Evolutionary conservation across 2,888 invertebrate genomes (phyloP).

Genomic region (Alviniconcha strummeri): DNA sequence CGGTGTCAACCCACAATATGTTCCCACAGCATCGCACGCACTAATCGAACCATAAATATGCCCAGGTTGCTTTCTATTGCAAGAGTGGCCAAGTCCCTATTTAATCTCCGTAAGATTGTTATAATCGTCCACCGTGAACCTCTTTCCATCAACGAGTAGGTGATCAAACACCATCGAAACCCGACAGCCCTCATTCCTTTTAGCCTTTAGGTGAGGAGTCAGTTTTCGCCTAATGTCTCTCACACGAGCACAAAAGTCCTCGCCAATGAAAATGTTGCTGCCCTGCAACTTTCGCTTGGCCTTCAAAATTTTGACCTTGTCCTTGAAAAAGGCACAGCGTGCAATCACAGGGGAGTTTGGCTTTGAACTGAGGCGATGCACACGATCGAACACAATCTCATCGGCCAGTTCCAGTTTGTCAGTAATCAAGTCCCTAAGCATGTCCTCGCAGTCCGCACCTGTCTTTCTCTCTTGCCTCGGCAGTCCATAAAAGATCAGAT

Average conservation of each 20-base stretch:
- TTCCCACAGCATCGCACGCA: no score
- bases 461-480: not conserved
- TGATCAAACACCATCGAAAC: constrained; percentile 2
- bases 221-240: constrained; percentile 6
- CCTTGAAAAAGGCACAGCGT: not conserved
- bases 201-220: constrained; percentile 3
- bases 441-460: not conserved
- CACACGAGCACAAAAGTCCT: not conserved
- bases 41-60: no score
- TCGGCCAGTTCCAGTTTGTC: not conserved
- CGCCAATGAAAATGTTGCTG: not conserved
- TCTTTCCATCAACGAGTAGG: not conserved
- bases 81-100: not conserved
- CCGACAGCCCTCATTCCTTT: not conserved
- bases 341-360: constrained; percentile 6
- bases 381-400: not conserved
- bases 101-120: not conserved
- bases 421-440: not conserved
- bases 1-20: no score
- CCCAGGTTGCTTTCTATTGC: no score
- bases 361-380: not conserved
- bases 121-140: not conserved
- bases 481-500: constrained; percentile 5
- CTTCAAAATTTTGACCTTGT: not conserved
- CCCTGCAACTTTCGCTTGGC: not conserved